Percentiles rank a stretch among this genome's conserved stretches.
Evolutionary conservation across 2,113 vertebrate genomes (phyloP).

Genomic region (Lepisosteus osseus): DNA sequence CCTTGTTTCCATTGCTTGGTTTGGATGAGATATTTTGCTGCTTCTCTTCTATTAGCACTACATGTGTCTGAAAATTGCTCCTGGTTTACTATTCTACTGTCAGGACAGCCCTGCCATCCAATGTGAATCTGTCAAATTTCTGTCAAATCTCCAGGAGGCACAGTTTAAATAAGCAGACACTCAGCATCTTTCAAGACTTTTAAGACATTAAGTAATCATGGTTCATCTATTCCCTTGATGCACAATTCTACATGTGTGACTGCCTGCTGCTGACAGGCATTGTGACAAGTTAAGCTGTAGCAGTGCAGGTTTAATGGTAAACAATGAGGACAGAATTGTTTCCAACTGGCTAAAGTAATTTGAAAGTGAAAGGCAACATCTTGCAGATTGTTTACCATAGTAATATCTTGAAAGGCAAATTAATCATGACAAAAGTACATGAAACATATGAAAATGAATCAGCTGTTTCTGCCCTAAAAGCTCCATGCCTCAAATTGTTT

Average conservation of each 20-base stretch:
- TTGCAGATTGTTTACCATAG: background rate
- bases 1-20: no score
- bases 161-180: background rate
- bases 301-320: slow-evolving; percentile 10
- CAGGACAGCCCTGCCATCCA: no score
- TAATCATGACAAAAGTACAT: background rate
- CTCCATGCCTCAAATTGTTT: background rate
- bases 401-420: background rate
- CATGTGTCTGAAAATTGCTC: no score
- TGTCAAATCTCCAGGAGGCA: background rate
- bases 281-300: slow-evolving; percentile 15
- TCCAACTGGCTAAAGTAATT: slow-evolving; percentile 8
- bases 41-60: no score
- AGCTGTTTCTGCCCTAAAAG: background rate
- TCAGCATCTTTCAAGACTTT: slow-evolving; percentile 6
- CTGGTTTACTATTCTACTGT: no score
- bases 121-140: background rate
- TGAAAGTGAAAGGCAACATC: background rate
- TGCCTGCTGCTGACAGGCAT: slow-evolving; percentile 21
- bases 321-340: slow-evolving; percentile 2
- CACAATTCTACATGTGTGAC: slow-evolving; percentile 18
- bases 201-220: slow-evolving; percentile 1
- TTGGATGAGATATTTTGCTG: no score
- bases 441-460: background rate
- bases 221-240: background rate